Base-by-base conservation (phyloP, 2,888 invertebrate species). In the Diarsia brunnea region DNA sequence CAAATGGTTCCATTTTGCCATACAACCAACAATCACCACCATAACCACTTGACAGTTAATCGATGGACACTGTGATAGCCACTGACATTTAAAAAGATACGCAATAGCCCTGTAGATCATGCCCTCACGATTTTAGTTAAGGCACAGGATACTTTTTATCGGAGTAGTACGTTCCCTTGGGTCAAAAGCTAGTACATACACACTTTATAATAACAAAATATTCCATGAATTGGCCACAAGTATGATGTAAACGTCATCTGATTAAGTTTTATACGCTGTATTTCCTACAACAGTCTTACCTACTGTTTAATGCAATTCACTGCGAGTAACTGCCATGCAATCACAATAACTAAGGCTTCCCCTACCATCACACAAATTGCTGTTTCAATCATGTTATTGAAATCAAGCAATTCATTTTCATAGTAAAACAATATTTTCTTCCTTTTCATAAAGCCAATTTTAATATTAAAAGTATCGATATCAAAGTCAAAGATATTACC, bases 281-380 rank as follows among this genome's bases (percentile, higher is more conserved):
- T 55, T 7, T 47, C 14, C 14, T 27, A 51, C 73, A 51, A 21
- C 38, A 73, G 31, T 4, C 10, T 19, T 51, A 38, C 27, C 43
- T 45, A 45, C n/a, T 49, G 65, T 60, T 64, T 81, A 75, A 61
- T 81, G 65, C 65, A 69, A 69, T 66, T 84, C 58, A 66, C 60
- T 63, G 38, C 65, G 72, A 55, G 80, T 67, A 64, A 70, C 61
- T 61, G 51, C 14, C 66, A 38, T 49, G 58, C 47, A 83, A 81
- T 81, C 84, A 81, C 55, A 58, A 51, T 72, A 49, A 31, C 45
- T 81, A 81, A 53, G 81, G 84, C 69, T 81, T 81, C 81, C 14
- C 24, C 11, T 53, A 0, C 51, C 49, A 49, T 83, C 21, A 63
- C 21, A 58, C 72, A 83, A 81, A 69, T 83, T 79, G 79, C 69